A percentile compares a stretch with the other conserved stretches of the same genome.
phyloP scores from a whole-genome alignment of 2,113 vertebrate genomes.

The Rousettus leschenaultii region DNA sequence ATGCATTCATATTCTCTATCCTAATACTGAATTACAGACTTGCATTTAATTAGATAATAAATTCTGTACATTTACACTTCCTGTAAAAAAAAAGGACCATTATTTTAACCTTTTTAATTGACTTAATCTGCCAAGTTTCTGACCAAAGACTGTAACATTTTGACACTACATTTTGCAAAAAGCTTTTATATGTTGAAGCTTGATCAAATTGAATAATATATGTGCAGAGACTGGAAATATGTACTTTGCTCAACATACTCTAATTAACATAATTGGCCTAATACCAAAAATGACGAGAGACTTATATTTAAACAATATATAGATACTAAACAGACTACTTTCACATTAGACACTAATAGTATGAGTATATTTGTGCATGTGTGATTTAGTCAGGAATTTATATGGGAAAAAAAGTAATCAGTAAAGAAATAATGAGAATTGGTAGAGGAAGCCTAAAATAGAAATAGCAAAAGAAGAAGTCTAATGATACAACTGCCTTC shows the following conservation, averaged over 20 bases:
- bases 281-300: constrained; percentile 62
- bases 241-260: constrained; percentile 63
- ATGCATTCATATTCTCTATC: constrained; percentile 42
- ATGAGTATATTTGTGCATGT: background rate
- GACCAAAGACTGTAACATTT: constrained; percentile 74
- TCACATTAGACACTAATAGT: background rate
- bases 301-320: constrained; percentile 24
- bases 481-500: background rate
- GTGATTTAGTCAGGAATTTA: constrained; percentile 1
- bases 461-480: background rate
- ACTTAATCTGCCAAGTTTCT: constrained; percentile 75
- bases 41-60: constrained; percentile 73
- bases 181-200: constrained; percentile 72
- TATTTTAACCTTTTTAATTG: constrained; percentile 75
- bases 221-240: constrained; percentile 68
- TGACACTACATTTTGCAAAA: constrained; percentile 76
- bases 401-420: background rate
- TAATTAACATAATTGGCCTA: constrained; percentile 73
- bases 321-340: constrained; percentile 32
- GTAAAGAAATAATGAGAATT: background rate
- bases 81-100: constrained; percentile 71
- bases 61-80: constrained; percentile 72
- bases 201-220: constrained; percentile 72
- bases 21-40: constrained; percentile 55
- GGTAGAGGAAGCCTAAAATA: background rate